Evolutionary conservation across 2,113 vertebrate species (phyloP).

Genomic region (Holacanthus passer): DNA sequence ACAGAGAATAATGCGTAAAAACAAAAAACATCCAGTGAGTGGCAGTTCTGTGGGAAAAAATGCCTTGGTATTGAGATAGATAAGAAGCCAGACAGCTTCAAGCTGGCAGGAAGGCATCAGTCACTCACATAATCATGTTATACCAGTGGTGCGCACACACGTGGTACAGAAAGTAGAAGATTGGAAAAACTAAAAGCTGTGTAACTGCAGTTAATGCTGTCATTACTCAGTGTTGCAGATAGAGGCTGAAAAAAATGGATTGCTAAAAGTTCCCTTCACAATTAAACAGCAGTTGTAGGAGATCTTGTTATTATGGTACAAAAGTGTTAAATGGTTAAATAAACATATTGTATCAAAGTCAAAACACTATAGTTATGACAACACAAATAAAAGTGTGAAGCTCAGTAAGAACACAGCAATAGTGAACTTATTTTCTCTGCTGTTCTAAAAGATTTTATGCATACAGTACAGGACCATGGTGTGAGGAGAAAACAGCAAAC

Average conservation of each 20-base stretch:
- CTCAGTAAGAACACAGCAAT: not conserved
- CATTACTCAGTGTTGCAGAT: not conserved
- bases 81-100: too few relatives aligned
- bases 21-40: too few relatives aligned
- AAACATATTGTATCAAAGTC: not conserved
- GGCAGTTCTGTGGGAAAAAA: too few relatives aligned
- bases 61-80: too few relatives aligned
- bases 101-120: too few relatives aligned
- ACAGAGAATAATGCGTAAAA: too few relatives aligned
- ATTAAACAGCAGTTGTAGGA: not conserved
- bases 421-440: not conserved
- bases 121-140: too few relatives aligned
- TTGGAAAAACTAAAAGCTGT: too few relatives aligned
- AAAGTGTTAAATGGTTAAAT: conserved; percentile 27
- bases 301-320: not conserved
- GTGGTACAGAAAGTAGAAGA: too few relatives aligned
- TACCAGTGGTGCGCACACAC: too few relatives aligned
- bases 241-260: too few relatives aligned
- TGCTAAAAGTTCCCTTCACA: not conserved
- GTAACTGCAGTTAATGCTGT: too few relatives aligned
- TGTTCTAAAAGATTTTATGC: conserved; percentile 39
- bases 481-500: conserved; percentile 16
- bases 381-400: not conserved
- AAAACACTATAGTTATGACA: conserved; percentile 23
- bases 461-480: conserved; percentile 18